phyloP scores from a whole-genome alignment of 1,140 invertebrate genomes.

The Leptinotarsa lineolata region DNA sequence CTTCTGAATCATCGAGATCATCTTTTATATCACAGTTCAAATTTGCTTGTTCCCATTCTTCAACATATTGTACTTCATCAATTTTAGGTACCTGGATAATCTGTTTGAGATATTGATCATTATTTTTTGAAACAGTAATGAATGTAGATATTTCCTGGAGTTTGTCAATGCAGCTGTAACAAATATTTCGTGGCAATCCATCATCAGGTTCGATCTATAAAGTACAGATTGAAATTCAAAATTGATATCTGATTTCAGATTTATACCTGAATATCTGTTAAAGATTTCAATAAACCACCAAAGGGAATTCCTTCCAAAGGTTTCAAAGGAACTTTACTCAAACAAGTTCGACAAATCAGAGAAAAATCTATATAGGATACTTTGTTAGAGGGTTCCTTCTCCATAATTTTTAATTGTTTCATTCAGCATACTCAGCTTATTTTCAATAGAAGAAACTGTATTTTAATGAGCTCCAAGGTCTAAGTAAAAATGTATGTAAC shows the following conservation, averaged over 20 bases:
- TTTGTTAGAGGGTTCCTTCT: not conserved
- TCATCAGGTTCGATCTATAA: conserved; percentile 22
- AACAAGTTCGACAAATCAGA: conserved; percentile 11
- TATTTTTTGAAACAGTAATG: conserved; percentile 18
- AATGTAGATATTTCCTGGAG: conserved; percentile 14
- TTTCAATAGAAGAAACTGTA: too few relatives aligned
- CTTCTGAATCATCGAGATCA: not conserved
- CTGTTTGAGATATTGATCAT: conserved; percentile 7
- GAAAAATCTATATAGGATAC: conserved; percentile 2
- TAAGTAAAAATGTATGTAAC: too few relatives aligned
- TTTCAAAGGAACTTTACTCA: conserved; percentile 1
- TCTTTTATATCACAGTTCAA: not conserved
- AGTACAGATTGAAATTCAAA: not conserved
- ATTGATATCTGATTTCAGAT: not conserved
- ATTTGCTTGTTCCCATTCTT: not conserved
- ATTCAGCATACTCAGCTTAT: too few relatives aligned
- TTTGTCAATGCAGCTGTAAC: conserved; percentile 2
- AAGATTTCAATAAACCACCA: not conserved
- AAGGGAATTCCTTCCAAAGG: not conserved
- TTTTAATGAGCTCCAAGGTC: too few relatives aligned
- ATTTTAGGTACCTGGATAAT: not conserved
- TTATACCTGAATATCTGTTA: conserved; percentile 18
- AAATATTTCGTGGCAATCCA: conserved; percentile 19
- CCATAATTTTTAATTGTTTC: not conserved
- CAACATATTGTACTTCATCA: not conserved